Conservation (phyloP, 2,797 vertebrate genomes). For the Discoglossus pictus region DNA sequence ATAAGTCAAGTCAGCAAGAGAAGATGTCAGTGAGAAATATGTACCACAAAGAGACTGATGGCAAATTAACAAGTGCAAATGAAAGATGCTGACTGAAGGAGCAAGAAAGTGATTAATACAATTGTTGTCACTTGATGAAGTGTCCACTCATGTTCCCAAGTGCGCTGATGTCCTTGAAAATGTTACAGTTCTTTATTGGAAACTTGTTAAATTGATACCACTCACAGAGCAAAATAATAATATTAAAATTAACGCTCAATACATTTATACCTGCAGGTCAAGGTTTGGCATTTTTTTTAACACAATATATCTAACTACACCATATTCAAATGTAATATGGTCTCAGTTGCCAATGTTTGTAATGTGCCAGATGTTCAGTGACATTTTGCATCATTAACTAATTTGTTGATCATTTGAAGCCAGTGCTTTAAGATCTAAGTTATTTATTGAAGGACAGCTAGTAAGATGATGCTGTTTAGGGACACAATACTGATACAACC, state of each 20-base stretch:
- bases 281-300: too few relatives aligned
- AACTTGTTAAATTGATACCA: slow-evolving; percentile 22
- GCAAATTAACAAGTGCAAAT: not conserved
- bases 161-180: not conserved
- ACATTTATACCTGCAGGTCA: too few relatives aligned
- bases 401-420: too few relatives aligned
- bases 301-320: too few relatives aligned
- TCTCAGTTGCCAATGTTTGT: too few relatives aligned
- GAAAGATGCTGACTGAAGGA: not conserved
- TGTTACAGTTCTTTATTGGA: slow-evolving; percentile 1
- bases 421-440: slow-evolving; percentile 22
- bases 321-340: too few relatives aligned
- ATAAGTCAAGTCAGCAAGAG: slow-evolving; percentile 2
- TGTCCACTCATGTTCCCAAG: not conserved
- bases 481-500: slow-evolving; percentile 24
- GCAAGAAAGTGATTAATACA: not conserved
- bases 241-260: too few relatives aligned
- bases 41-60: not conserved
- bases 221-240: slow-evolving; percentile 17
- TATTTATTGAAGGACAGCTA: slow-evolving; percentile 29
- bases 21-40: not conserved
- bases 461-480: slow-evolving; percentile 28
- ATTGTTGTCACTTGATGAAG: not conserved
- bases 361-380: too few relatives aligned
- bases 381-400: too few relatives aligned